phyloP scores from a whole-genome alignment of 2,113 vertebrate species.

The Rostratula benghalensis region DNA sequence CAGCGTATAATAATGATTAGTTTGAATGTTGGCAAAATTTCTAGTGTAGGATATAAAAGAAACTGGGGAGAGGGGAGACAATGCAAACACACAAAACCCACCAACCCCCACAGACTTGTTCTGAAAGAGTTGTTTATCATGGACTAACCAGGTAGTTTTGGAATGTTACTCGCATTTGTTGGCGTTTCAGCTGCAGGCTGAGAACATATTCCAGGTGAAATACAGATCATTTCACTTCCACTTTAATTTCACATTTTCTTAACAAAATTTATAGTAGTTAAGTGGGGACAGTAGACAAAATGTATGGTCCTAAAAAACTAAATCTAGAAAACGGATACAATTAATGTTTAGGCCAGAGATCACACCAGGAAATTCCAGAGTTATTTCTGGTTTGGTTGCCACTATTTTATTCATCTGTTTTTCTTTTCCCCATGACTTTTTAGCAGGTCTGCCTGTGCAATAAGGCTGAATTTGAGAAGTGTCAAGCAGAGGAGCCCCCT shows the following conservation, averaged over 20 bases:
- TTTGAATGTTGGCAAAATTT: not conserved
- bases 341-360: not conserved
- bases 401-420: not conserved
- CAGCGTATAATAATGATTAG: not conserved
- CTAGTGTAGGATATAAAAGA: not conserved
- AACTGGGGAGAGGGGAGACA: not conserved
- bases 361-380: not conserved
- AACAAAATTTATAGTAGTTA: not conserved
- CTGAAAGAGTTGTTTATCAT: not conserved
- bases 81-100: not conserved
- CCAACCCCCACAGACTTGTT: not conserved
- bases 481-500: not conserved
- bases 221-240: not conserved
- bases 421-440: not conserved
- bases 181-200: not conserved
- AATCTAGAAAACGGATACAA: not conserved
- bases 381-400: not conserved
- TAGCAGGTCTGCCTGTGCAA: not conserved
- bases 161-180: not conserved
- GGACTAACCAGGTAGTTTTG: not conserved
- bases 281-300: not conserved
- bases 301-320: not conserved
- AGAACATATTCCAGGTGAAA: not conserved
- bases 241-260: not conserved
- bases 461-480: not conserved